Evolutionary conservation across 2,888 invertebrate species (phyloP), one percentile per base, ranked within the genome.

Genomic region (Ctenicera cuprea): DNA sequence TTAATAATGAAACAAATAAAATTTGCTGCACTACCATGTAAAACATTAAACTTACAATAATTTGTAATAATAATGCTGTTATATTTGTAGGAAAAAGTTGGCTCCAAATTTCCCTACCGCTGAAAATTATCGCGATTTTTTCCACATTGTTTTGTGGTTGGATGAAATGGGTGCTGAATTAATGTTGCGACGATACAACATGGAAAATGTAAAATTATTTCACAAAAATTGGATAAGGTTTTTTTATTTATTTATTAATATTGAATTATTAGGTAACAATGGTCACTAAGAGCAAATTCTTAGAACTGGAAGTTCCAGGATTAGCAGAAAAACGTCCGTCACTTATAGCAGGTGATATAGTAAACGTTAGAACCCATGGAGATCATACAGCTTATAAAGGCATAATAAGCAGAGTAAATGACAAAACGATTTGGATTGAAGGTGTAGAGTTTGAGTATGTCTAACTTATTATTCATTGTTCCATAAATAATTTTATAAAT

Each of bases 321-420:
- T 85, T 93, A 68, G 90, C 91, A 3, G 93, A 94, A 79, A 92
- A 92, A 74, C 86, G 93, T 2, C 93, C 93, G 0, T 93, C 93
- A 0, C 84, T 94, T 1, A 81, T 93, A 65, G 85, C 89, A 54
- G 91, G 92, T 16, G 93, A 93, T 84, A 84, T 84, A 64, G 87
- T 91, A 0, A 87, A 82, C 48, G 77, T 90, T 11, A 85, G 87
- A 48, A 80, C 87, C 0, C 80, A 83, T 16, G 80, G 77, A 0
- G 78, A 82, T n/a, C 82, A 84, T 2, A 79, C 80, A 0, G 82
- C 85, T 14, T 90, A 88, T 74, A 86, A 87, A 78, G 87, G 88
- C 18, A 80, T 84, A 11, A 86, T 90, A 16, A 84, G 82, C 54
- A 81, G 82, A 22, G 86, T 89, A 2, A 85, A 85, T 8, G 88